These are phyloP conservation scores for Vombatus ursinus DNA, from an alignment of 2,113 vertebrate genomes.

Conservation along the genomic window DNA sequence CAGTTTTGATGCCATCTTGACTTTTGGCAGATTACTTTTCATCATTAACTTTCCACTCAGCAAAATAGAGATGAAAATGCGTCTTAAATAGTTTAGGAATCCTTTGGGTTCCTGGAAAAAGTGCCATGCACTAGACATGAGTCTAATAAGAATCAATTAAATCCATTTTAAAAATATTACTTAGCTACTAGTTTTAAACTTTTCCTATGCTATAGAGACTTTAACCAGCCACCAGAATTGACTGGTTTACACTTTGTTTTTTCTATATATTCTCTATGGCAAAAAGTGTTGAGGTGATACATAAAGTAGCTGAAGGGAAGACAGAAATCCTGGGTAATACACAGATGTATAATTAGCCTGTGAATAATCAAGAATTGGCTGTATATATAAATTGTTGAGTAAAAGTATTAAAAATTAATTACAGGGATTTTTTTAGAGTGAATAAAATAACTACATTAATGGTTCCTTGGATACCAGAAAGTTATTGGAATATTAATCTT, in stretches of 20 bases:
- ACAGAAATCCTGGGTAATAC: too few species aligned
- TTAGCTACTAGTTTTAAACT: neutral
- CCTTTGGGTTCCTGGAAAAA: neutral
- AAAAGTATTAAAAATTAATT: neutral
- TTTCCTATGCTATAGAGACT: neutral
- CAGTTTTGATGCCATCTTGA: neutral
- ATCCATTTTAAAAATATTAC: neutral
- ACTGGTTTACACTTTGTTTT: neutral
- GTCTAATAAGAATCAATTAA: neutral
- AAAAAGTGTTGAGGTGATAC: neutral
- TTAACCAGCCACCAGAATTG: neutral
- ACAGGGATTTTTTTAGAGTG: neutral
- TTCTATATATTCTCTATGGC: neutral
- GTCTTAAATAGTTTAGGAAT: neutral
- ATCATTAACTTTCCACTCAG: neutral
- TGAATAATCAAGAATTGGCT: accelerated
- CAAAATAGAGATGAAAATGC: neutral
- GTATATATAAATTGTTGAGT: neutral
- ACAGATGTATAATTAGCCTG: accelerated
- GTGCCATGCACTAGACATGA: neutral
- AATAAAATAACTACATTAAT: neutral
- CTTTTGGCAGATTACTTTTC: neutral
- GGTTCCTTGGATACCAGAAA: neutral
- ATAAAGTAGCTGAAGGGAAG: neutral
- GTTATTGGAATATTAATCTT: neutral